Percentiles rank a stretch among this genome's conserved stretches.
phyloP scores from a whole-genome alignment of 2,797 vertebrate genomes.

The Decapterus maruadsi region DNA sequence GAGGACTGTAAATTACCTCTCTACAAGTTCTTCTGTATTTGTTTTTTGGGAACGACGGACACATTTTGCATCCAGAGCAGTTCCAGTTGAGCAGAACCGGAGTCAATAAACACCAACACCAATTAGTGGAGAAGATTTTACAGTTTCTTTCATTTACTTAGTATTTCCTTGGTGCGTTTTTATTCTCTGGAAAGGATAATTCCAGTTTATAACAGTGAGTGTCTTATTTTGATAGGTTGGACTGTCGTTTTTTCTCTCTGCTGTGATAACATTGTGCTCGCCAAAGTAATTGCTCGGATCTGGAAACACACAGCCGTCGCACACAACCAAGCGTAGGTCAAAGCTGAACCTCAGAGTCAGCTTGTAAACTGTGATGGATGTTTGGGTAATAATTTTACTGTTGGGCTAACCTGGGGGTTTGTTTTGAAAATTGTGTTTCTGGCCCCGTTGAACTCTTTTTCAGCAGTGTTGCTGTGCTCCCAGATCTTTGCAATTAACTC shows the following conservation, averaged over 20 bases:
- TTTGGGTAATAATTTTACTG: not conserved
- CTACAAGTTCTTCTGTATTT: not conserved
- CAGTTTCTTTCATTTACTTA: not conserved
- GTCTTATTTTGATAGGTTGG: constrained; percentile 4
- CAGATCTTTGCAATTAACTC: not conserved
- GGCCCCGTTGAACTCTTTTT: not conserved
- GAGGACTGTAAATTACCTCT: not conserved
- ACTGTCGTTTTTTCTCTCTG: not conserved
- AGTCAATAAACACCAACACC: not conserved
- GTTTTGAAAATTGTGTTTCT: constrained; percentile 3
- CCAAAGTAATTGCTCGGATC: not conserved
- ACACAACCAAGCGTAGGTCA: not conserved
- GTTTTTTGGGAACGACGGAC: not conserved
- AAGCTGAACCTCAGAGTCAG: not conserved
- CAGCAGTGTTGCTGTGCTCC: not conserved
- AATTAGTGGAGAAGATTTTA: not conserved
- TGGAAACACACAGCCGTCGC: not conserved
- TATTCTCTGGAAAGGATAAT: not conserved
- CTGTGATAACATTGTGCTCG: not conserved
- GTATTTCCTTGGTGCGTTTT: not conserved
- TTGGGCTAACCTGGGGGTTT: not conserved
- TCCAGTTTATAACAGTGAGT: not conserved
- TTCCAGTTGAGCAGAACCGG: not conserved
- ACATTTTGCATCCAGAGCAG: not conserved
- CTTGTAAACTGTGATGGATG: not conserved